phyloP scores from a whole-genome alignment of 2,888 invertebrate species.

The Terebella lapidaria region DNA sequence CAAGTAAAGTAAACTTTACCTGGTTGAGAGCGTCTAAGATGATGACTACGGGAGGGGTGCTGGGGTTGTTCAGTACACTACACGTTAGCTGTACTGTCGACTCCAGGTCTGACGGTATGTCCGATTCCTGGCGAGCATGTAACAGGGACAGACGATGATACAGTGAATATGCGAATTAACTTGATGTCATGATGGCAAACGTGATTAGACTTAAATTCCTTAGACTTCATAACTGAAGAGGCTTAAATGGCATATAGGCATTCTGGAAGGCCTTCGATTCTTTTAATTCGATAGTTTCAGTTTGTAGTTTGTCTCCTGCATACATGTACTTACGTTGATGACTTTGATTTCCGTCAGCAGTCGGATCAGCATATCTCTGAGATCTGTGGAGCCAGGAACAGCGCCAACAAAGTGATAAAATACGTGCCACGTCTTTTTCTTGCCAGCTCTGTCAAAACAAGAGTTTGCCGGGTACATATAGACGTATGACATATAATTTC shows the following conservation, averaged over 20 bases:
- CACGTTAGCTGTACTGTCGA: not conserved
- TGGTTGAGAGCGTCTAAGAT: not conserved
- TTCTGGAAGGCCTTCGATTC: no score
- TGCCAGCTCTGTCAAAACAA: no score
- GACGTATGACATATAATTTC: no score
- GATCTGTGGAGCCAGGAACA: slow-evolving; percentile 46
- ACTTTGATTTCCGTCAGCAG: slow-evolving; percentile 43
- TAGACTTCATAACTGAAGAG: no score
- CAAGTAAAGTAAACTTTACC: not conserved
- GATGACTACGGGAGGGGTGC: not conserved
- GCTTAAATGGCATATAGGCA: no score
- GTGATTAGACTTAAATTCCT: no score
- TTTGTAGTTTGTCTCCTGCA: no score
- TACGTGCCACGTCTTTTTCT: slow-evolving; percentile 38
- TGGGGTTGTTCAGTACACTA: not conserved
- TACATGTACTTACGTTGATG: slow-evolving; percentile 33
- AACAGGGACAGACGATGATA: no score
- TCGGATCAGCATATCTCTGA: slow-evolving; percentile 43
- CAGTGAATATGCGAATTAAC: no score
- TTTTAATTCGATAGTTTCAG: no score
- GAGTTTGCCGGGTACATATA: no score
- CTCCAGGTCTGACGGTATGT: not conserved
- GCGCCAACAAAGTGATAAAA: slow-evolving; percentile 53
- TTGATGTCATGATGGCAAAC: no score
- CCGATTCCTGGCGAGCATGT: not conserved